Evolutionary conservation across 2,888 invertebrate genomes (phyloP), one percentile per base, ranked within the genome.

Genomic region (Mycalesis mineus): DNA sequence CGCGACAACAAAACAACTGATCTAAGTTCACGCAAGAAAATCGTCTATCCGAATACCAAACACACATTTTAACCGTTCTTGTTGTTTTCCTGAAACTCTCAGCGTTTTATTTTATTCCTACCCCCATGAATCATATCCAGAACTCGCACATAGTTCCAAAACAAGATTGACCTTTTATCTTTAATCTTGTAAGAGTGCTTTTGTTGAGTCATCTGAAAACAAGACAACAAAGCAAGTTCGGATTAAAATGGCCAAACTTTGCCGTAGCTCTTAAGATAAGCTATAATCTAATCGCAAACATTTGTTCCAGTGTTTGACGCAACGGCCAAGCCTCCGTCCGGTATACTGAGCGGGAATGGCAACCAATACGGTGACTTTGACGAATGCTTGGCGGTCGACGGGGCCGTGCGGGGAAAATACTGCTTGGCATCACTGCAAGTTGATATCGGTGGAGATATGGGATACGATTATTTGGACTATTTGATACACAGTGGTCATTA

Each of bases 321-420:
- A n/a, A 92, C 93, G 2, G 94, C 93, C 1, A 94, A 94, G 76
- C 86, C 92, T 6, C 92, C 94, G 0, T 91, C 94, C 0, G 94
- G 94, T 33, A 88, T 94, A 42, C 77, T 94, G 15, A 93, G 90
- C 68, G 94, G 94, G 8, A 94, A 94, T 68, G 91, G 91, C 6
- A 93, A 94, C 80, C 94, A 94, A 67, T 92, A 92, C 50, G 94
- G 94, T 0, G 93, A 94, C 78, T 94, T 92, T 68, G 93, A 94
- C 78, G 92, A 93, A 72, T 94, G 94, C 71, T 78, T 94, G 60
- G 83, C 84, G 64, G 74, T 91, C 33, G 84, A 91, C 45, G 88
- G 85, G 0, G 85, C 86, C 0, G 89, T 93, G n/a, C 80, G 82
- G 4, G 93, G 92, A 33, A 91, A 93, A 72, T 94, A 94, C 74